phyloP scores from a whole-genome alignment of 2,888 invertebrate genomes.

The Tinea semifulvella region DNA sequence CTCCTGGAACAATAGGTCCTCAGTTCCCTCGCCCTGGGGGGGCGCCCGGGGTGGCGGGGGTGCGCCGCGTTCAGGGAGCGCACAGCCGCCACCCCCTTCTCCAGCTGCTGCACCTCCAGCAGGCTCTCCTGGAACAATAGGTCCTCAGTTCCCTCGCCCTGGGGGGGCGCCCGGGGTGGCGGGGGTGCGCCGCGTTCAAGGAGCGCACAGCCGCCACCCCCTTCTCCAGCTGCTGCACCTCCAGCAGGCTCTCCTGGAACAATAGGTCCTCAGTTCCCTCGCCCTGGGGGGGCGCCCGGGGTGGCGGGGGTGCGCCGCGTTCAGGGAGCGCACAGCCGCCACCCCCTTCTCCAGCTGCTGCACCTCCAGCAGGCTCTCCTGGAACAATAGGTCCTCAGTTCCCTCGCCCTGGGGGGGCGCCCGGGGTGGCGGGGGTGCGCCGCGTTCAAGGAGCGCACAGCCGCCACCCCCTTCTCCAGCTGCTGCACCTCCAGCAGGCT shows the following conservation, averaged over 20 bases:
- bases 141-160: too few relatives aligned
- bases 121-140: constrained; percentile 59
- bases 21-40: too few relatives aligned
- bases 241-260: constrained; percentile 66
- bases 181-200: constrained; percentile 70
- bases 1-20: constrained; percentile 39
- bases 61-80: constrained; percentile 70
- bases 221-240: constrained; percentile 73
- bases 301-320: constrained; percentile 70
- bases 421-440: too few relatives aligned
- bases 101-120: constrained; percentile 69
- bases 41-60: too few relatives aligned
- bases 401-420: too few relatives aligned
- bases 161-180: too few relatives aligned
- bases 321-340: constrained; percentile 75
- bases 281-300: too few relatives aligned
- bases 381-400: constrained; percentile 20
- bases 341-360: constrained; percentile 81
- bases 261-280: not conserved
- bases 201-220: constrained; percentile 83
- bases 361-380: constrained; percentile 70
- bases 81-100: constrained; percentile 85
- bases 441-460: constrained; percentile 71
- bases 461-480: constrained; percentile 83
- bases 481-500: constrained; percentile 71